phyloP scores from a whole-genome alignment of 2,113 vertebrate genomes.

The Trichomycterus rosablanca region DNA sequence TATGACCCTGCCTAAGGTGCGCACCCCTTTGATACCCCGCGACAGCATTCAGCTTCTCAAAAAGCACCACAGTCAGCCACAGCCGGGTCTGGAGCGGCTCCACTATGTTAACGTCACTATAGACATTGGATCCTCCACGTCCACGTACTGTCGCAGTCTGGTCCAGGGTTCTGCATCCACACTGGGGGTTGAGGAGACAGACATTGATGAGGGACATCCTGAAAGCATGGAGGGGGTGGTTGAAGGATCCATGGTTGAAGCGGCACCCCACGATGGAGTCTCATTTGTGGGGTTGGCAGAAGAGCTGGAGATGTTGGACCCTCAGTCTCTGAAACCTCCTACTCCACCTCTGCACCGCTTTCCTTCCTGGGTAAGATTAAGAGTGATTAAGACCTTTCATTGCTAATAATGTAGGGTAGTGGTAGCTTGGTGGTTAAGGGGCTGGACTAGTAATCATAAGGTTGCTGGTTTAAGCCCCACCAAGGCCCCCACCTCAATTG shows the following conservation, averaged over 20 bases:
- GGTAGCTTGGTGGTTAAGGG: too few relatives aligned
- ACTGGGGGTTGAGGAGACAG: constrained; percentile 74
- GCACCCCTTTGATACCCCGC: constrained; percentile 70
- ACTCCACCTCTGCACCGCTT: constrained; percentile 83
- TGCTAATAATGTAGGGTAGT: too few relatives aligned
- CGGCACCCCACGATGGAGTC: constrained; percentile 44
- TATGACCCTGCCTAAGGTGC: constrained; percentile 81
- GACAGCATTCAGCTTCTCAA: constrained; percentile 85
- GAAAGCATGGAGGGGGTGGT: constrained; percentile 74
- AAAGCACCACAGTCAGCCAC: constrained; percentile 84
- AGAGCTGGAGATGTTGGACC: constrained; percentile 62
- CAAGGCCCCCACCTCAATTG: too few relatives aligned
- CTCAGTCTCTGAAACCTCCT: constrained; percentile 72
- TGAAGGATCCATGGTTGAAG: constrained; percentile 53
- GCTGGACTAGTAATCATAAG: too few relatives aligned
- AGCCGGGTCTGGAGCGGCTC: constrained; percentile 65
- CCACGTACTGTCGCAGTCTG: constrained; percentile 50
- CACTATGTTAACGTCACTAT: constrained; percentile 62
- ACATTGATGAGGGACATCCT: constrained; percentile 72
- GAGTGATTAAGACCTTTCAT: too few relatives aligned
- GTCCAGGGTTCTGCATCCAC: constrained; percentile 42
- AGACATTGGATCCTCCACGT: constrained; percentile 54
- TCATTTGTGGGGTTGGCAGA: constrained; percentile 58
- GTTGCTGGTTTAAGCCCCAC: too few relatives aligned
- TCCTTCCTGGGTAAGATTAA: constrained; percentile 77